Percentiles rank a stretch among this genome's conserved stretches.
These are phyloP conservation scores for Spicauda simplicius DNA, from an alignment of 2,888 invertebrate genomes.

Conservation along the genomic window DNA sequence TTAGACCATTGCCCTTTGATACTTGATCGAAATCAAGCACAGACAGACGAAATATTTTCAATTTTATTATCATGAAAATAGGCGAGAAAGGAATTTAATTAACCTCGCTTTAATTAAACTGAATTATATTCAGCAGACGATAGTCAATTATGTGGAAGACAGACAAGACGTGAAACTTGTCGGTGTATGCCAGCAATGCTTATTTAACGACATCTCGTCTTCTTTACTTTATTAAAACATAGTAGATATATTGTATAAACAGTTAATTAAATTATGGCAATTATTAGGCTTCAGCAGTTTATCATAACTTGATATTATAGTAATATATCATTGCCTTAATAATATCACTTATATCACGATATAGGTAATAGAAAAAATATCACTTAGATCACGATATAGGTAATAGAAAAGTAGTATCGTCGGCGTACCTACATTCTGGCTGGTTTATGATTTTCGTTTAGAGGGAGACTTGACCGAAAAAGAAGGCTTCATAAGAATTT, in stretches of 20 bases:
- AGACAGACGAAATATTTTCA: slow-evolving; percentile 47
- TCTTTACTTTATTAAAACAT: slow-evolving; percentile 7
- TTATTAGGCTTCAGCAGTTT: background rate
- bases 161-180: slow-evolving; percentile 14
- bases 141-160: slow-evolving; percentile 17
- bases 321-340: no score
- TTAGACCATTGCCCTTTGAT: background rate
- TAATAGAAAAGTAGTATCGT: no score
- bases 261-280: background rate
- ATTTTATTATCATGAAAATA: slow-evolving; percentile 47
- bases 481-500: no score
- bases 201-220: slow-evolving; percentile 2
- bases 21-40: slow-evolving; percentile 27
- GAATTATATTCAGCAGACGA: slow-evolving; percentile 44
- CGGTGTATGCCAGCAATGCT: slow-evolving; percentile 11
- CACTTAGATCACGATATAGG: no score
- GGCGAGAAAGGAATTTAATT: slow-evolving; percentile 52
- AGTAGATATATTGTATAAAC: no score
- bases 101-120: slow-evolving; percentile 54
- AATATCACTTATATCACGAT: no score
- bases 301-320: no score
- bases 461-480: no score
- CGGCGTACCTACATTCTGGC: no score
- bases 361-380: no score
- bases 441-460: no score